Conservation (phyloP, 92 coral and sea anemone species). For the Isaurus tuberculatus region DNA sequence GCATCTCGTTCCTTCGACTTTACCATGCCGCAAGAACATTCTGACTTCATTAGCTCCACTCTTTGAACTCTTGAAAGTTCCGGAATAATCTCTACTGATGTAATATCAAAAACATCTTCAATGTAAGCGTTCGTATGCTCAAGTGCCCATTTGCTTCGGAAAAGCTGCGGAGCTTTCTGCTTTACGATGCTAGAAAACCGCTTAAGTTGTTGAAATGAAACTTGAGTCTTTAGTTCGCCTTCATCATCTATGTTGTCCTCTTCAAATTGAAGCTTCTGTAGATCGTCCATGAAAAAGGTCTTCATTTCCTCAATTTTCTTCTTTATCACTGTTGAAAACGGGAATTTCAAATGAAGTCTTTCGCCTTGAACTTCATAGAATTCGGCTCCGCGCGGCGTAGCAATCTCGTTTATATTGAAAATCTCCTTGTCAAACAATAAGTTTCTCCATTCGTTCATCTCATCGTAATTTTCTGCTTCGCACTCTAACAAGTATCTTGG, state of each 20-base stretch:
- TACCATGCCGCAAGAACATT: constrained; percentile 61
- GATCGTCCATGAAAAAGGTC: constrained; percentile 76
- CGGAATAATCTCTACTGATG: constrained; percentile 65
- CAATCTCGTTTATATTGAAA: constrained; percentile 65
- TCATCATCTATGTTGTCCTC: constrained; percentile 69
- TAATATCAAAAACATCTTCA: constrained; percentile 83
- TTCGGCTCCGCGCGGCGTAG: constrained; percentile 87
- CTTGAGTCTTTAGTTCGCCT: constrained; percentile 63
- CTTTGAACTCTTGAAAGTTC: constrained; percentile 63
- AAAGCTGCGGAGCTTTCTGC: constrained; percentile 71
- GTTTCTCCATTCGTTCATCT: constrained; percentile 60
- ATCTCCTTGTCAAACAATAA: constrained; percentile 63
- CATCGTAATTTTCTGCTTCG: constrained; percentile 44
- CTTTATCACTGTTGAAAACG: constrained; percentile 74
- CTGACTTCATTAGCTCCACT: constrained; percentile 73
- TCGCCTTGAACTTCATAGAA: constrained; percentile 64
- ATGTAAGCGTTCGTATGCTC: constrained; percentile 59
- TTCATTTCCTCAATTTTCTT: constrained; percentile 75
- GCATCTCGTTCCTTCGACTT: constrained; percentile 47
- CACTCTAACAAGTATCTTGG: constrained; percentile 27
- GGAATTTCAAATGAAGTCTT: constrained; percentile 64
- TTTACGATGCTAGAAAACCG: constrained; percentile 68
- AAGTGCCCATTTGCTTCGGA: constrained; percentile 53
- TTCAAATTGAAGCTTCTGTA: constrained; percentile 66
- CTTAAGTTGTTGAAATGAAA: constrained; percentile 46